Percentiles rank a stretch among this genome's conserved stretches.
phyloP scores from a whole-genome alignment of 2,888 invertebrate genomes.

The Galerucella nymphaeae region DNA sequence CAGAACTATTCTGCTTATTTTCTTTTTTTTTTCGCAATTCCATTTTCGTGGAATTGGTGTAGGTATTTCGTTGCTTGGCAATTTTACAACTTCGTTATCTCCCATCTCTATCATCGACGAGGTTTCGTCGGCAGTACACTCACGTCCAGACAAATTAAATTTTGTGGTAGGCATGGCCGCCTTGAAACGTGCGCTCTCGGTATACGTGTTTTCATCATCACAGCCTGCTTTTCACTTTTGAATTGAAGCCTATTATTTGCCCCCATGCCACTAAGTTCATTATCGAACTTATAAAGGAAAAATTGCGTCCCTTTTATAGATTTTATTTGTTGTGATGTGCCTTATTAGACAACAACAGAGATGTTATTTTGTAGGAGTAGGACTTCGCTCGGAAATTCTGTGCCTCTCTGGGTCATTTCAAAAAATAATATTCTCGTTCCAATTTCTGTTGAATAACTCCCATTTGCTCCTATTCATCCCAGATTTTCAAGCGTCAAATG shows the following conservation, averaged over 20 bases:
- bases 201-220: constrained; percentile 33
- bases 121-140: constrained; percentile 54
- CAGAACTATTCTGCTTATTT: neutral
- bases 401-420: no score
- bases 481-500: no score
- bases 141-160: constrained; percentile 61
- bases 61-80: neutral
- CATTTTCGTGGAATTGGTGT: neutral
- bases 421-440: no score
- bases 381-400: no score
- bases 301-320: constrained; percentile 6
- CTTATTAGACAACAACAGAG: neutral
- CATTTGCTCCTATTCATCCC: no score
- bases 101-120: constrained; percentile 27
- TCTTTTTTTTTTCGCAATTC: neutral
- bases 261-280: constrained; percentile 21
- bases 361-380: neutral
- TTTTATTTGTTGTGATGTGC: constrained; percentile 7
- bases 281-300: constrained; percentile 23
- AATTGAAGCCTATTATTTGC: constrained; percentile 17
- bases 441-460: no score
- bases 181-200: constrained; percentile 30
- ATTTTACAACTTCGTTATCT: constrained; percentile 6
- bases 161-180: constrained; percentile 53
- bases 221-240: constrained; percentile 29